Evolutionary conservation across 2,888 invertebrate genomes (phyloP).

Genomic region (Sericinus montela): DNA sequence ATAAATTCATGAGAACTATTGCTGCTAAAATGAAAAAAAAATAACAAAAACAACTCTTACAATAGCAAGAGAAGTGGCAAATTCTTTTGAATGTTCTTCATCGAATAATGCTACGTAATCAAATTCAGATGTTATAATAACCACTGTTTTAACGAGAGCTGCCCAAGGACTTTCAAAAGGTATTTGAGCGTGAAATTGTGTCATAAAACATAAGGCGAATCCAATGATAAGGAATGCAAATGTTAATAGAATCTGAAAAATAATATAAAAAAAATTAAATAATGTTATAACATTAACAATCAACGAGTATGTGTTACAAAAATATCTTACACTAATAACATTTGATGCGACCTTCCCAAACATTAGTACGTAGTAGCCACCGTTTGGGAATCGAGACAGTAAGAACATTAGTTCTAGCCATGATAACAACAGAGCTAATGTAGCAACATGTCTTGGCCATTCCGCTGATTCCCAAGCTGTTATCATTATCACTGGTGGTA

Average conservation of each 20-base stretch:
- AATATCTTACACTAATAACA: conserved; percentile 66
- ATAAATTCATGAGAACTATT: conserved; percentile 79
- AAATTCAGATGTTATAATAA: conserved; percentile 82
- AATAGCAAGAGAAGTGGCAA: conserved; percentile 58
- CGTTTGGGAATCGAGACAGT: conserved; percentile 76
- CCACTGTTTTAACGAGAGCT: conserved; percentile 76
- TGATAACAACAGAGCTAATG: conserved; percentile 69
- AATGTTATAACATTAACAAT: no score
- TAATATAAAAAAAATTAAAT: background rate
- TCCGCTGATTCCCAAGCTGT: conserved; percentile 37
- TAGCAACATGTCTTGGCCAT: conserved; percentile 73
- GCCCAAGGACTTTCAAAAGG: conserved; percentile 76
- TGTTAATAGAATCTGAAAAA: conserved; percentile 69
- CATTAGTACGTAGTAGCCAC: conserved; percentile 81
- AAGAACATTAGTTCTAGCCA: conserved; percentile 80
- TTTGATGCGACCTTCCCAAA: conserved; percentile 80
- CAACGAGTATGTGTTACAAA: no score
- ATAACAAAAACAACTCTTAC: conserved; percentile 72
- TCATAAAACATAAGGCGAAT: conserved; percentile 77
- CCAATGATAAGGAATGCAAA: conserved; percentile 74
- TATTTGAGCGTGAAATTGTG: conserved; percentile 70
- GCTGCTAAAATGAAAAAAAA: conserved; percentile 76
- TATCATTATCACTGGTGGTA: conserved; percentile 52
- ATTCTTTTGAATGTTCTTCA: conserved; percentile 53
- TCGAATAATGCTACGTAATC: conserved; percentile 74